Conservation (phyloP, 2,888 invertebrate genomes). For the Muscina levida region DNA sequence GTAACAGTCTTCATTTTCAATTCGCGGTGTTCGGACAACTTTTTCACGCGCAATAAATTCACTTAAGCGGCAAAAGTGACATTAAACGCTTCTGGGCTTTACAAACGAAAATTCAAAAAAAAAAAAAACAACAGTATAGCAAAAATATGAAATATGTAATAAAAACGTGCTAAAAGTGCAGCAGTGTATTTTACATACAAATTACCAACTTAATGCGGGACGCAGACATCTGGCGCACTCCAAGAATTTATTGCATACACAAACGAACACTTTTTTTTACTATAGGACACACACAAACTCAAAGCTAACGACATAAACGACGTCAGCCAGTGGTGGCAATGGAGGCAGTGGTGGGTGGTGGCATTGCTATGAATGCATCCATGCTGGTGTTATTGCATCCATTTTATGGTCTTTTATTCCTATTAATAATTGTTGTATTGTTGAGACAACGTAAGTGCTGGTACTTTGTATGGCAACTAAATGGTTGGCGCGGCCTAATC, state of each 20-base stretch:
- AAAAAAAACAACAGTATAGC: neutral
- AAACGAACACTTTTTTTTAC: neutral
- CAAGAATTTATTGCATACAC: neutral
- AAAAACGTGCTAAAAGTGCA: conserved; percentile 38
- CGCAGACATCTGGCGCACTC: neutral
- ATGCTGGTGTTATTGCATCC: conserved; percentile 41
- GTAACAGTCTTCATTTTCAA: conserved; percentile 17
- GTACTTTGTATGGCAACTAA: conserved; percentile 77
- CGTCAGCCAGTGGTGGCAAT: neutral
- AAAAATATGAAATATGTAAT: conserved; percentile 43
- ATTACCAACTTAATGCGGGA: conserved; percentile 10
- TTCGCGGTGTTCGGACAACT: conserved; percentile 31
- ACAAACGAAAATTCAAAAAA: too few relatives aligned
- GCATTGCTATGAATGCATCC: conserved; percentile 7
- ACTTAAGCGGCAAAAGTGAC: too few relatives aligned
- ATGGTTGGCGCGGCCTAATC: conserved; percentile 74
- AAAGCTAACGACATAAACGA: neutral
- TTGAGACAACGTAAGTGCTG: conserved; percentile 74
- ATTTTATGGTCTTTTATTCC: conserved; percentile 50
- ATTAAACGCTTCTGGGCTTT: too few relatives aligned
- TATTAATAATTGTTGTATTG: conserved; percentile 7
- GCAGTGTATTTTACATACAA: conserved; percentile 43
- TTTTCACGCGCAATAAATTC: neutral
- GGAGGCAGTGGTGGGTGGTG: too few relatives aligned
- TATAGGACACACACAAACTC: too few relatives aligned